Evolutionary conservation across 2,113 vertebrate species (phyloP), one percentile per base, ranked within the genome.

Genomic region (Etia nguti): DNA sequence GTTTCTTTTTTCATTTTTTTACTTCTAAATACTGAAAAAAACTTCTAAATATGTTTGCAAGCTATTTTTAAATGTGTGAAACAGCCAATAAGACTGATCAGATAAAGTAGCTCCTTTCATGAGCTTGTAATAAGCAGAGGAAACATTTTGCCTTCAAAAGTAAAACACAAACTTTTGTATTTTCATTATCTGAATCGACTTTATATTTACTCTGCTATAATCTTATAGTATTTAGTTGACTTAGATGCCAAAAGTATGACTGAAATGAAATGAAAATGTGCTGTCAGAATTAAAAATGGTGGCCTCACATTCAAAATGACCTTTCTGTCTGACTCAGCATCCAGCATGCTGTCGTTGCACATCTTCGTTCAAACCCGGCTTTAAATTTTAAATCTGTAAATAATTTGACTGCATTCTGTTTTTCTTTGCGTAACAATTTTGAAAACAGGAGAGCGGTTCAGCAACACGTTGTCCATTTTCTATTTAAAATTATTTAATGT

Each of bases 301-400:
- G n/a, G 1, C 68, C 22, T 73, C 68, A 3, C 22, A 10, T 73
- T 73, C 13, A 26, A 16, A 73, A 46, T 73, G 36, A 70, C 12
- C 36, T 70, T 43, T 43, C 38, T 22, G 11, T 24, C 36, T 43
- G 36, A 43, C 36, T 43, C 36, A 70, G 8, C 65, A 24, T 6
- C 20, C 11, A 1, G n/a, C 31, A 20, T 1, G 22, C 1, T 1
- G 22, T 4, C 38, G 38, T 15, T 18, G 68, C 38, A 0, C 8
- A 0, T 0, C 8, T 12, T 24, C 1, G 0, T 15, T 73, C n/a
- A 46, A 73, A 73, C 8, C 2, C 0, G 1, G 5, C 15, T 73
- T 70, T 10, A 70, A 24, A 70, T 70, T 15, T 46, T 1, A 73
- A 29, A 0, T 1, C 38, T 26, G 8, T 46, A 73, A 73, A 73